These are phyloP conservation scores for Rhinatrema bivittatum DNA, from an alignment of 2,797 vertebrate species.

Conservation along the genomic window DNA sequence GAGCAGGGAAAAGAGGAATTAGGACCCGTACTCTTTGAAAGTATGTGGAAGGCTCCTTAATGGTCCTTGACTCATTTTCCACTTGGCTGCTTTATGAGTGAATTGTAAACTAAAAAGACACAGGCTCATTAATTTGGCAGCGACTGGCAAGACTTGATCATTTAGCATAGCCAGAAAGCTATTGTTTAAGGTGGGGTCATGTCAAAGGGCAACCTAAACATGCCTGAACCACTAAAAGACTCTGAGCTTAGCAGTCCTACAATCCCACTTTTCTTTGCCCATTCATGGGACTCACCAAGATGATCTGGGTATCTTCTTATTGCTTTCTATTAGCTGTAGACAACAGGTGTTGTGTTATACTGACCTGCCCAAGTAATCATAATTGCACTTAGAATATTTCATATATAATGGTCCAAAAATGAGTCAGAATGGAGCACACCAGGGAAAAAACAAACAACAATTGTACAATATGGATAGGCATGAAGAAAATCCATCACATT, in stretches of 20 bases:
- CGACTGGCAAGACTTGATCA: constrained; percentile 80
- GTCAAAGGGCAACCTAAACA: constrained; percentile 95
- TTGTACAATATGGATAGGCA: too few species aligned
- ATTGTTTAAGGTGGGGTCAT: constrained; percentile 85
- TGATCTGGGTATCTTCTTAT: constrained; percentile 20
- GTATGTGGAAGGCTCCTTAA: constrained; percentile 75
- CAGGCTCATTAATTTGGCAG: constrained; percentile 98
- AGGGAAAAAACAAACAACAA: too few species aligned
- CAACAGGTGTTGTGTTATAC: too few species aligned
- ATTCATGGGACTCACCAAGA: constrained; percentile 35
- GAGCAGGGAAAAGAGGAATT: constrained; percentile 44
- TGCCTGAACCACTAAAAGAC: constrained; percentile 72
- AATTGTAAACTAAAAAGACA: constrained; percentile 94
- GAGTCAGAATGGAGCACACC: too few species aligned
- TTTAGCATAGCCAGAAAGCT: constrained; percentile 87
- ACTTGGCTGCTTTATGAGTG: constrained; percentile 80
- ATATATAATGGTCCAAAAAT: too few species aligned
- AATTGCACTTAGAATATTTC: too few species aligned
- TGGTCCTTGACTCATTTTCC: constrained; percentile 79
- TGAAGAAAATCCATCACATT: too few species aligned
- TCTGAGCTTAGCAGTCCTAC: constrained; percentile 57
- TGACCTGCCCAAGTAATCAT: too few species aligned
- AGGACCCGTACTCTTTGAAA: constrained; percentile 63
- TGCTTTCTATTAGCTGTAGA: too few species aligned
- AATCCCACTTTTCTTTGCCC: constrained; percentile 41